A percentile compares a stretch with the other conserved stretches of the same genome.
Evolutionary conservation across 2,888 invertebrate genomes (phyloP).

Genomic region (Ectropis crepuscularia): DNA sequence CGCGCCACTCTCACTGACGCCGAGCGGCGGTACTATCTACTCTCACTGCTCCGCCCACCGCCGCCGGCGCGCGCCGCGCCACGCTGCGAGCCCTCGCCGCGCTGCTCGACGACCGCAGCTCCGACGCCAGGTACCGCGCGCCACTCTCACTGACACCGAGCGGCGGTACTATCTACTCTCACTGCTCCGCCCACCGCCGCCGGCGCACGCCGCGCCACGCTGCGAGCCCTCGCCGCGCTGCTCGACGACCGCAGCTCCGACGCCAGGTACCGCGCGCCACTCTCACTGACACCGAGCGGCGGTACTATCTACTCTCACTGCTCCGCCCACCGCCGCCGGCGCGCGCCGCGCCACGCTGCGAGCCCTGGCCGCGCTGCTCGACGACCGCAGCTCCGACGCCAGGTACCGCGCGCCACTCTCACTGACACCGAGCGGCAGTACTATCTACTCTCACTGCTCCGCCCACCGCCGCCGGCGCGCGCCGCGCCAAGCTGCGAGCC

Average conservation of each 20-base stretch:
- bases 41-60: too few species aligned
- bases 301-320: too few species aligned
- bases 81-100: slow-evolving; percentile 75
- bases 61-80: slow-evolving; percentile 75
- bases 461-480: too few species aligned
- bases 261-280: slow-evolving; percentile 62
- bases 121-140: slow-evolving; percentile 73
- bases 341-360: slow-evolving; percentile 77
- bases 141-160: too few species aligned
- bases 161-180: too few species aligned
- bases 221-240: slow-evolving; percentile 76
- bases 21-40: too few species aligned
- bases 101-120: slow-evolving; percentile 82
- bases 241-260: slow-evolving; percentile 82
- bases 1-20: too few species aligned
- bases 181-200: slow-evolving; percentile 79
- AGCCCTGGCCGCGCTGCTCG: slow-evolving; percentile 77
- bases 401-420: slow-evolving; percentile 53
- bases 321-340: slow-evolving; percentile 74
- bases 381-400: slow-evolving; percentile 82
- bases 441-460: too few species aligned
- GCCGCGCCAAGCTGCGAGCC: too few species aligned
- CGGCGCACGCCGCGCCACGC: slow-evolving; percentile 73
- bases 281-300: too few species aligned
- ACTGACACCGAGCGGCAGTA: too few species aligned